These are phyloP conservation scores for Trichogramma evanescens DNA, from an alignment of 2,888 invertebrate species.

Conservation along the genomic window DNA sequence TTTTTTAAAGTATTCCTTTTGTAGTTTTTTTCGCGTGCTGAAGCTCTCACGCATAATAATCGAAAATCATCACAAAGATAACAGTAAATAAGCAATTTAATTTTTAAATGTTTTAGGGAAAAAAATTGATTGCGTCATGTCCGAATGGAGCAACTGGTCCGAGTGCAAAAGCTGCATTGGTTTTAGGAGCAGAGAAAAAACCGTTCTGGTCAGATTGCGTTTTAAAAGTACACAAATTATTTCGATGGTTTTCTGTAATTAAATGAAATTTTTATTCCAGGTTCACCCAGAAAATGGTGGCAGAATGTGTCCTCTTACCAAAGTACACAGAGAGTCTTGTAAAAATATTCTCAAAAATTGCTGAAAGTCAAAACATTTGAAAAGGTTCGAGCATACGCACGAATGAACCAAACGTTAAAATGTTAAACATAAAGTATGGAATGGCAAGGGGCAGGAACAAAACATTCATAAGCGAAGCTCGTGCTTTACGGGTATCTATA, in stretches of 20 bases:
- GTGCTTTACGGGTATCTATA: too few relatives aligned
- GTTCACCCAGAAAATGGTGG: slow-evolving; percentile 8
- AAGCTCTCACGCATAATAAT: neutral
- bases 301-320: slow-evolving; percentile 9
- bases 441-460: too few relatives aligned
- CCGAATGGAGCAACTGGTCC: slow-evolving; percentile 13
- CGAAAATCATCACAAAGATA: neutral
- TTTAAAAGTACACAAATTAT: neutral
- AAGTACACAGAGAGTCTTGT: neutral
- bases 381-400: too few relatives aligned
- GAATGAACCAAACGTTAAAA: too few relatives aligned
- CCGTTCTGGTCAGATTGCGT: slow-evolving; percentile 2
- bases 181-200: neutral
- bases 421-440: too few relatives aligned
- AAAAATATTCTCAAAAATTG: too few relatives aligned
- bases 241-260: neutral
- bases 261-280: neutral
- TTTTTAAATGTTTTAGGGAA: slow-evolving; percentile 1
- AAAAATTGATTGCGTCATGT: slow-evolving; percentile 12
- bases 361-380: too few relatives aligned
- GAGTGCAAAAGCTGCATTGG: slow-evolving; percentile 1
- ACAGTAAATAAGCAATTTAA: neutral
- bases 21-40: neutral
- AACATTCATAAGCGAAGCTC: too few relatives aligned
- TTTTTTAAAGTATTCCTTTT: neutral